Evolutionary conservation across 2,888 invertebrate genomes (phyloP), one percentile per base, ranked within the genome.

Genomic region (Sericinus montela): DNA sequence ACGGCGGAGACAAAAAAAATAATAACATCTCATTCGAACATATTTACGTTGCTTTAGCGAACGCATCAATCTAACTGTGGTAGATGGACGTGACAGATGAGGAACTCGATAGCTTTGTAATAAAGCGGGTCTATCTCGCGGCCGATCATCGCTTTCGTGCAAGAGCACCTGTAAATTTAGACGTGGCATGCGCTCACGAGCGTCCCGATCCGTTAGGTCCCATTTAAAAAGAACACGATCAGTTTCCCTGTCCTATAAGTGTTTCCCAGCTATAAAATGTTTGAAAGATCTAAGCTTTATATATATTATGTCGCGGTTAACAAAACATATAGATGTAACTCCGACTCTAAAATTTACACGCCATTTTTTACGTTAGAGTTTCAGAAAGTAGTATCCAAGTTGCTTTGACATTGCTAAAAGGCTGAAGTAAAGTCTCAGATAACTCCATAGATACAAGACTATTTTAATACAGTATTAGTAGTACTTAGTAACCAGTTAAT

Each of bases 131-230:
- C 37, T 48, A 48, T 48, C 48, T 39, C 16, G 13, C 5, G 9
- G 9, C 30, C 11, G 39, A 48, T 44, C 48, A 35, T 32, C 38
- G 32, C 11, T 48, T 32, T 48, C 36, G 39, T 25, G 41, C 42
- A 30, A 43, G 48, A 42, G 43, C 48, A 48, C 48, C 48, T 48
- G 48, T 48, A 48, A 42, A 43, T 48, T 48, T 48, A 43, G 43
- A 38, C 6, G 37, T 37, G 43, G 30, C 48, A 48, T 43, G 48
- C 48, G 48, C 39, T 43, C 48, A 47, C 49, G 35, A 39, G 11
- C 19, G 45, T 42, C 19, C 32, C 38, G 34, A 34, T 34, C 44
- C 48, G 43, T 48, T 48, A 48, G 34, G 13, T 38, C 32, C 13
- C 37, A 37, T 48, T 48, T 42, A 48, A 37, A n/a, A 30, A 15